Base-by-base conservation (phyloP, 2,888 invertebrate species). In the Vesta saturnalis region DNA sequence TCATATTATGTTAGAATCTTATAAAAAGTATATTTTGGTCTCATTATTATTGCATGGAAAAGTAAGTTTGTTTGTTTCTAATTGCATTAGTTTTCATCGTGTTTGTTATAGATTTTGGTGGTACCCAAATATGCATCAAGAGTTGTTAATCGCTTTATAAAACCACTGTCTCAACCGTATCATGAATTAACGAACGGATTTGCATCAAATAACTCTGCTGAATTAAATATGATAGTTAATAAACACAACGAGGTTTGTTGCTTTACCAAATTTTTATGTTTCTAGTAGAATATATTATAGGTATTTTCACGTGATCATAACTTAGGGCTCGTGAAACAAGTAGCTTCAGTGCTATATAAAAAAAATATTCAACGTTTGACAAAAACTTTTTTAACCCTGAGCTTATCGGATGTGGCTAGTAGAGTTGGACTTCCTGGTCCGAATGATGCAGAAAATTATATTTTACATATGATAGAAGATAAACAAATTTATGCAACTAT, bases 391-490 rank as follows among this genome's bases (percentile, higher is more conserved):
- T 86, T 96, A 76, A 97, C 96, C 0, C 85, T 97, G 60, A 96
- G 96, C 46, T 85, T 97, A 74, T 89, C 90, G 60, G 96, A 97
- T 85, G 95, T 97, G 67, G 95, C 96, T 0, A 92, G 94, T 77
- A 87, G 97, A 78, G 97, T 96, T 47, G 94, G 95, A 78, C 86
- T 98, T 66, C 85, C 92, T 19, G 92, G 93, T 47, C 94, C 96
- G 0, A 87, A 89, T 16, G 95, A 96, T 81, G 98, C 98, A 6
- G 98, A 99, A 83, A 91, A 90, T 81, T 95, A 97, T 82, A 94
- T 99, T 79, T 88, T 98, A 63, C 93, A 95, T 82, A 98, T 99
- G 98, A 98, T 99, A 79, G 96, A 97, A 85, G 96, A 96, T 82
- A 94, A 95, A 62, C 96, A 97, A 86, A 98, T 99, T 77, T 97